phyloP scores from a whole-genome alignment of 2,113 vertebrate genomes.

The Triplophysa rosa region DNA sequence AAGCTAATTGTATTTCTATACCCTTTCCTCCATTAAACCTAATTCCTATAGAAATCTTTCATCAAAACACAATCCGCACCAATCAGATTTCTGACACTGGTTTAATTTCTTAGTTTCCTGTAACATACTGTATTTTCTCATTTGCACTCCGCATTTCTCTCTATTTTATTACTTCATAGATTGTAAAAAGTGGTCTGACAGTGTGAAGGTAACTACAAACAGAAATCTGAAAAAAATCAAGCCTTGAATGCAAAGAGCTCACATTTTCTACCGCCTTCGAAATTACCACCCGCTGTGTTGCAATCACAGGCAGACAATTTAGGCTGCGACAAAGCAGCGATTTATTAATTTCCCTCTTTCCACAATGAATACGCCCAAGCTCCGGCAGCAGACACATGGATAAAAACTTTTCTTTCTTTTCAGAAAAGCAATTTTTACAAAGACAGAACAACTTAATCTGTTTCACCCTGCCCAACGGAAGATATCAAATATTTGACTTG shows the following conservation, averaged over 20 bases:
- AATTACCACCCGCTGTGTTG: conserved; percentile 21
- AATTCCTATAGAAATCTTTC: background rate
- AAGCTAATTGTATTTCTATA: too few species aligned
- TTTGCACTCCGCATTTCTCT: background rate
- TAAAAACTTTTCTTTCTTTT: conserved; percentile 1
- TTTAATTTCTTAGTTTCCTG: background rate
- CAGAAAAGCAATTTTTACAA: conserved; percentile 18
- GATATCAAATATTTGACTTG: conserved; percentile 24
- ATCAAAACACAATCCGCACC: too few species aligned
- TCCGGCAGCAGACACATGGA: background rate
- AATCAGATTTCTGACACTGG: background rate
- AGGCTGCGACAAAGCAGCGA: conserved; percentile 23
- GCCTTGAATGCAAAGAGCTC: conserved; percentile 16
- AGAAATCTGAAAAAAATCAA: conserved; percentile 20
- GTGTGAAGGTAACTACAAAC: background rate
- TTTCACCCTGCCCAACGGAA: background rate
- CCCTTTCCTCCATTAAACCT: too few species aligned
- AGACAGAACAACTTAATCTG: conserved; percentile 30
- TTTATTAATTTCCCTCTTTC: conserved; percentile 40
- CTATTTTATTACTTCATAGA: background rate
- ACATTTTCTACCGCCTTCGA: conserved; percentile 6
- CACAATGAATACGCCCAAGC: conserved; percentile 6
- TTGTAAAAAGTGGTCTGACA: conserved; percentile 9
- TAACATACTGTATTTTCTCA: conserved; percentile 5
- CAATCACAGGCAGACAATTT: conserved; percentile 40